Base-by-base conservation (phyloP, 2,113 vertebrate species). In the Guaruba guarouba region DNA sequence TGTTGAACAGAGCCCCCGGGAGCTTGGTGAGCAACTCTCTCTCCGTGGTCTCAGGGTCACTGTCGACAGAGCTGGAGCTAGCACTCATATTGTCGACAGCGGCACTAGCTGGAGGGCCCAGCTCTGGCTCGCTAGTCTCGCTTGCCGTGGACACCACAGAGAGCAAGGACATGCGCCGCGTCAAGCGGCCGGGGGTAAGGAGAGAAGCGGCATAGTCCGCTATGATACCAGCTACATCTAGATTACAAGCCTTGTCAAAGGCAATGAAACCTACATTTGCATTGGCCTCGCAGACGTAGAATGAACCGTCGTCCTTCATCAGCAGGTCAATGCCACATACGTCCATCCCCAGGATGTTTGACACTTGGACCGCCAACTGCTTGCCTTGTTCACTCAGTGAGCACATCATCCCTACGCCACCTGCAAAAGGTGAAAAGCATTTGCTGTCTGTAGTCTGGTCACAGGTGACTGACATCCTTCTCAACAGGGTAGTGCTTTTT, bases 261-360 rank as follows among this genome's bases (percentile, higher is more conserved):
- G 98, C 98, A 91, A 98, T 98, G 97, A 98, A 98, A 97, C 98
- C 98, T 98, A 98, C 98, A 96, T 98, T 98, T 96, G 98, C 98
- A 82, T 98, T 98, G 94, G 98, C 98, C 97, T 98, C 98, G 86
- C 98, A 98, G 97, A 98, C 98, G 95, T 97, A 98, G 97, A 98
- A 98, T 70, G 98, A 98, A 88, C 97, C 98, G 68, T 98, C 98
- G 69, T 98, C 98, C 96, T 98, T 98, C 98, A 98, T 98, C 93
- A 98, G 94, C 37, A 98, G 97, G 97, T 98, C 98, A 87, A 98
- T 98, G 95, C 98, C 98, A 55, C 98, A 98, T 49, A 98, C 97
- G 43, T 98, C 98, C 98, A 98, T 98, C 28, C 98, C 98, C 96
- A 98, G 93, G 94, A 98, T 98, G 88, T 98, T 98, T 67, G 98